A percentile compares a stretch with the other conserved stretches of the same genome.
phyloP scores from a whole-genome alignment of 2,888 invertebrate genomes.

The Branchipolynoe longqiensis region DNA sequence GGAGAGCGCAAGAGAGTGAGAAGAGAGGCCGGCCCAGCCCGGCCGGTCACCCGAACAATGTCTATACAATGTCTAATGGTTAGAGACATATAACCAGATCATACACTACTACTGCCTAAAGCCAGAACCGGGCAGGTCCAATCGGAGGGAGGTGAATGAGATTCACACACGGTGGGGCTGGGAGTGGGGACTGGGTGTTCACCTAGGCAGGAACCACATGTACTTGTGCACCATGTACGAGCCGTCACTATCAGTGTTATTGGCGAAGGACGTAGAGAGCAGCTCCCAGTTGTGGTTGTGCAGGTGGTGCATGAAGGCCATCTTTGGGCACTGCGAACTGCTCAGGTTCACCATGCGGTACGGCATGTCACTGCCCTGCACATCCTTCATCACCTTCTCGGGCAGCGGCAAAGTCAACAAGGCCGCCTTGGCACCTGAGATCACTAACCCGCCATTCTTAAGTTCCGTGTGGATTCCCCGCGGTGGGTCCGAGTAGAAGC shows the following conservation, averaged over 20 bases:
- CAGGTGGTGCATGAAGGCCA: conserved; percentile 70
- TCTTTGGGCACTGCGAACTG: conserved; percentile 68
- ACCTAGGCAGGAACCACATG: conserved; percentile 69
- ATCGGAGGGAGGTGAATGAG: too few species aligned
- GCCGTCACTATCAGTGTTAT: conserved; percentile 71
- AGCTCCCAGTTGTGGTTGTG: conserved; percentile 69
- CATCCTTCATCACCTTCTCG: conserved; percentile 68
- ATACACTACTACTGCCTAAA: too few species aligned
- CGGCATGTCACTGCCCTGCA: conserved; percentile 65
- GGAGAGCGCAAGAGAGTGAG: too few species aligned
- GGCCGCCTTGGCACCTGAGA: conserved; percentile 69
- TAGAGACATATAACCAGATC: too few species aligned
- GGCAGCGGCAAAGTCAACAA: conserved; percentile 69
- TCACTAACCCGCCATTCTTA: conserved; percentile 71
- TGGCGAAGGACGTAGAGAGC: conserved; percentile 69
- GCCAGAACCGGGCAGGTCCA: too few species aligned
- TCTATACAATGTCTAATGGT: too few species aligned
- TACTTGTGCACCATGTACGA: conserved; percentile 74
- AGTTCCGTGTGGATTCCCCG: conserved; percentile 69
- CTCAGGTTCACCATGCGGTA: conserved; percentile 69
- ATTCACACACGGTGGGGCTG: too few species aligned
- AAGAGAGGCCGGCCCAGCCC: too few species aligned
- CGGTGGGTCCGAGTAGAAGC: conserved; percentile 71
- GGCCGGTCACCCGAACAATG: too few species aligned
- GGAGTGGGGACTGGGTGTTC: not conserved